A percentile compares a stretch with the other conserved stretches of the same genome.
Evolutionary conservation across 2,797 vertebrate species (phyloP).

Genomic region (Clamator glandarius): DNA sequence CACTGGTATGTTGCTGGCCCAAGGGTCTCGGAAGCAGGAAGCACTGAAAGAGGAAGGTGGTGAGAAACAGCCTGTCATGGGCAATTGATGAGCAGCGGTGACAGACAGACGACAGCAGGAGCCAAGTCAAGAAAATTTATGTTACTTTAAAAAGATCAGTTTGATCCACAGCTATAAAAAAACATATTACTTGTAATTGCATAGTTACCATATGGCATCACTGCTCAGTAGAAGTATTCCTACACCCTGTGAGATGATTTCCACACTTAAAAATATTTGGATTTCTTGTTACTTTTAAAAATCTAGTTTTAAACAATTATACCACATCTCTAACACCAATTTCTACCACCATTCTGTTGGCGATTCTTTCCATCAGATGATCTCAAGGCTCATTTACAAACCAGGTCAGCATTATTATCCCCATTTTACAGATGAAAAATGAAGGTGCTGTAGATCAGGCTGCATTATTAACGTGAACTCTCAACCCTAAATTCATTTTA

Average conservation of each 20-base stretch:
- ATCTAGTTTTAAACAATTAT: not conserved
- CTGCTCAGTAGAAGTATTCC: not conserved
- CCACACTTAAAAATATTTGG: not conserved
- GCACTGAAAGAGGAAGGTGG: not conserved
- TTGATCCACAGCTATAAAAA: not conserved
- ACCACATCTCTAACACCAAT: not conserved
- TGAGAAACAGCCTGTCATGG: not conserved
- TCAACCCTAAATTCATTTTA: constrained; percentile 63
- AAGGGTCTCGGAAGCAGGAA: not conserved
- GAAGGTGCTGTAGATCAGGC: constrained; percentile 47
- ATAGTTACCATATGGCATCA: not conserved
- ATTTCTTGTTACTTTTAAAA: not conserved
- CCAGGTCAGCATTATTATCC: constrained; percentile 44
- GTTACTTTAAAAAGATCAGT: not conserved
- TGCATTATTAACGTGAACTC: constrained; percentile 66
- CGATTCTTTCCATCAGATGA: constrained; percentile 4
- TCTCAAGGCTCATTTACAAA: constrained; percentile 54
- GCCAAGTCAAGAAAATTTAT: not conserved
- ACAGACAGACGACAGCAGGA: not conserved
- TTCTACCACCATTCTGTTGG: not conserved
- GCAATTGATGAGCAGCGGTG: not conserved
- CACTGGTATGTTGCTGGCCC: not conserved
- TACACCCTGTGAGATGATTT: not conserved
- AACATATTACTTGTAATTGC: not conserved
- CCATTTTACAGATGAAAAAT: constrained; percentile 59